Evolutionary conservation across 2,797 vertebrate species (phyloP), one percentile per base, ranked within the genome.

Genomic region (Cheirogaleus major): DNA sequence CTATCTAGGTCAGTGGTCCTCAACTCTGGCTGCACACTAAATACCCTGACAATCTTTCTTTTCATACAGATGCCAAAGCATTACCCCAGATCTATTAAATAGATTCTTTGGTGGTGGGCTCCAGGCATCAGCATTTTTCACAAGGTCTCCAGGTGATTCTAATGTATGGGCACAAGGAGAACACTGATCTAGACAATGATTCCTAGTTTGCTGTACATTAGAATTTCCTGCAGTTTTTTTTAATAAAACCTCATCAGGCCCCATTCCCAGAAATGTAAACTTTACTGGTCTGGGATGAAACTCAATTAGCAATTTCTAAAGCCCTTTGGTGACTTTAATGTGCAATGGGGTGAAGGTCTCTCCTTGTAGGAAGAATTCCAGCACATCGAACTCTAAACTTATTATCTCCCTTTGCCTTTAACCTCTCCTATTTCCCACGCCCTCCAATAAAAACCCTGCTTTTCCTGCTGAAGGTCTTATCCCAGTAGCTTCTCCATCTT

Each of bases 1-100:
- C 97, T 92, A 81, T 96, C 82, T 93, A 91, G 86, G 86, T 93
- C 94, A 97, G 89, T 94, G 48, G 83, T 95, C 94, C 91, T 92
- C 83, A 97, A 81, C 35, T 78, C 48, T 89, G 80, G 55, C 89
- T 85, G 81, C 57, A 88, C 75, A 88, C 93, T 87, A 91, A 83
- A 84, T 83, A 94, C 41, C 52, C 45, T 79, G 59, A 88, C 78
- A 93, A 61, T 70, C 38, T 73, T 85, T 80, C 67, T 73, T 69
- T 55, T 93, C 75, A 80, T 82, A 75, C 32, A 55, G n/a, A 70
- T 55, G 50, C n/a, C 85, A 92, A 78, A 15, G 25, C 18, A 70
- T 35, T 52, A 25, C 20, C 27, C 35, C 4, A 59, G 25, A n/a
- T 17, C 57, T 88, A 45, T 57, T n/a, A 50, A 80, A 91, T 4